These are phyloP conservation scores for Chelonus insularis DNA, from an alignment of 1,140 invertebrate genomes.

Conservation along the genomic window DNA sequence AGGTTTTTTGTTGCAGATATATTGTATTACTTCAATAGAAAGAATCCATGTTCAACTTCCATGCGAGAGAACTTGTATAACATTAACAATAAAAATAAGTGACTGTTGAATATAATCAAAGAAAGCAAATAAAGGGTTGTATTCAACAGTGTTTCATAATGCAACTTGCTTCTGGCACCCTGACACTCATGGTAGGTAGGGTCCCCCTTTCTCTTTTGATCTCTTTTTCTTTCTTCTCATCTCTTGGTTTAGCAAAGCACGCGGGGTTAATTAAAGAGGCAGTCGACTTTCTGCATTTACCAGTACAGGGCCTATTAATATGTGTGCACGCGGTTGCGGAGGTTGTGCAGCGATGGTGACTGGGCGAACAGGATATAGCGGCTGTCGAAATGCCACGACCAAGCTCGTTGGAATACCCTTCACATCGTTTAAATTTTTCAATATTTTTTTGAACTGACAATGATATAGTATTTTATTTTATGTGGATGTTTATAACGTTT, in stretches of 20 bases:
- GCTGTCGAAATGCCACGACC: slow-evolving; percentile 5
- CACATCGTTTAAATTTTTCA: slow-evolving; percentile 14
- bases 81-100: too few species aligned
- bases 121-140: background rate
- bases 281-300: slow-evolving; percentile 36
- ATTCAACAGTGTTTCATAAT: background rate
- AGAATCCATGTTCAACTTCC: too few species aligned
- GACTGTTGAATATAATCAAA: background rate
- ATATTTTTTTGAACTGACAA: background rate
- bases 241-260: slow-evolving; percentile 27
- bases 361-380: background rate
- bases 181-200: slow-evolving; percentile 15
- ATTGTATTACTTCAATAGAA: too few species aligned
- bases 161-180: background rate
- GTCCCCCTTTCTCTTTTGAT: background rate
- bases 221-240: slow-evolving; percentile 7
- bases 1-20: too few species aligned
- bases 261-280: slow-evolving; percentile 53
- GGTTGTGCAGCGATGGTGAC: slow-evolving; percentile 19
- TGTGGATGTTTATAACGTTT: background rate
- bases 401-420: background rate
- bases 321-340: slow-evolving; percentile 31
- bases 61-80: too few species aligned
- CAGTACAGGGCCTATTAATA: slow-evolving; percentile 34
- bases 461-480: background rate